A percentile compares a stretch with the other conserved stretches of the same genome.
phyloP scores from a whole-genome alignment of 2,797 vertebrate species.

The Pangasius mekongensis region DNA sequence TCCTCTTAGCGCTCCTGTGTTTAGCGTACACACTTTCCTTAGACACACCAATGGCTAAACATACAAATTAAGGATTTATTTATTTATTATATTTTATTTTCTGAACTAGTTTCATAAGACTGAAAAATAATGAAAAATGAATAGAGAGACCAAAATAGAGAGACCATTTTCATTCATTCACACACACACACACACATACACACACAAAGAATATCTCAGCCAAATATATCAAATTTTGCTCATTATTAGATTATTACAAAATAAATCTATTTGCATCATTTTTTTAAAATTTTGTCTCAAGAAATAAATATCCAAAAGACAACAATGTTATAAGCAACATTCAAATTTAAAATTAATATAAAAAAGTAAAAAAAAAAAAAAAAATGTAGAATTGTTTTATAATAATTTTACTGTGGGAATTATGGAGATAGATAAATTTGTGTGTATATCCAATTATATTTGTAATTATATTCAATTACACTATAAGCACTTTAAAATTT shows the following conservation, averaged over 20 bases:
- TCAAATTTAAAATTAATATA: background rate
- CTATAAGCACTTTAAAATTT: background rate
- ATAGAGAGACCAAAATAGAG: background rate
- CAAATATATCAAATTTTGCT: background rate
- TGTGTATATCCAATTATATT: background rate
- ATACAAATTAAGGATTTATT: background rate
- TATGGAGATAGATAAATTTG: background rate
- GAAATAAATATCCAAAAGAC: background rate
- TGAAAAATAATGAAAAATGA: background rate
- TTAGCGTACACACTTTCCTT: background rate
- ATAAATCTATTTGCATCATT: background rate
- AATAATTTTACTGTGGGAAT: background rate
- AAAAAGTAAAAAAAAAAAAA: background rate
- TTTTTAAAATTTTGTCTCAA: background rate
- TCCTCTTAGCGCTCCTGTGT: background rate
- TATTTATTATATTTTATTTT: background rate
- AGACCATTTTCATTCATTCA: background rate
- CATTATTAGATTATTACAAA: background rate
- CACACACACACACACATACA: background rate
- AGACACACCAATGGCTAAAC: background rate
- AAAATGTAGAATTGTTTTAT: background rate
- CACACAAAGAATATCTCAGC: background rate
- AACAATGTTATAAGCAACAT: background rate
- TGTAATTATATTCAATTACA: background rate
- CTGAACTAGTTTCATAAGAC: background rate